Conservation (phyloP, 2,113 vertebrate genomes). For the Passer montanus region DNA sequence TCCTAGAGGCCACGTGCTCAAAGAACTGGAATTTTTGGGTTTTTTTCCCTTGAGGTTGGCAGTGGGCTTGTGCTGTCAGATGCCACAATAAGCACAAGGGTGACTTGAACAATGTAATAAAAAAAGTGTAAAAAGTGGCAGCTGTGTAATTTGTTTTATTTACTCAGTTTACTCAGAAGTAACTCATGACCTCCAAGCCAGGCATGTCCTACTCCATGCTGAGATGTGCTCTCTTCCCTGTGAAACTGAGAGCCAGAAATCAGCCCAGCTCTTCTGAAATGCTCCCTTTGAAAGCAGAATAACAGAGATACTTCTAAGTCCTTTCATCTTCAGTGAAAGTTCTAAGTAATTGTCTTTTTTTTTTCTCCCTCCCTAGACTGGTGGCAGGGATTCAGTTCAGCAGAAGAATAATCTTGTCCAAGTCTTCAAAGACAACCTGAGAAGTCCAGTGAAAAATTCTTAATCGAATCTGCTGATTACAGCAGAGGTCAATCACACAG, state of each 20-base stretch:
- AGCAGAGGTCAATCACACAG: neutral
- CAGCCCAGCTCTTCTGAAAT: neutral
- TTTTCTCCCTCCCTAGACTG: neutral
- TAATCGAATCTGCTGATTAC: neutral
- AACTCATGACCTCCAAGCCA: neutral
- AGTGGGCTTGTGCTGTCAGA: neutral
- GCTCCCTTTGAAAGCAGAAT: neutral
- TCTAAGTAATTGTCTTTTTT: neutral
- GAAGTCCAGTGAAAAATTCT: neutral
- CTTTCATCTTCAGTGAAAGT: neutral
- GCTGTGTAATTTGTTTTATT: neutral
- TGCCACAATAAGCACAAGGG: neutral
- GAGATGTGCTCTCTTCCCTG: neutral
- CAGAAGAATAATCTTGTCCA: neutral
- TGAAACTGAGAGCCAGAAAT: neutral
- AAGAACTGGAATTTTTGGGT: neutral
- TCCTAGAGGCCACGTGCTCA: neutral
- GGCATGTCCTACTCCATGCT: neutral
- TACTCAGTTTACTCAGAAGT: neutral
- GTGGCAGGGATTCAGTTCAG: neutral
- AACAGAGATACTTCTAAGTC: neutral
- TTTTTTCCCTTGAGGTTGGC: neutral
- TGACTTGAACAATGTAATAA: neutral
- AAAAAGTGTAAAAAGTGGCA: neutral
- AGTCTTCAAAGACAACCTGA: neutral